A percentile compares a stretch with the other conserved stretches of the same genome.
These are phyloP conservation scores for Furcula furcula DNA, from an alignment of 2,888 invertebrate species.

Conservation along the genomic window DNA sequence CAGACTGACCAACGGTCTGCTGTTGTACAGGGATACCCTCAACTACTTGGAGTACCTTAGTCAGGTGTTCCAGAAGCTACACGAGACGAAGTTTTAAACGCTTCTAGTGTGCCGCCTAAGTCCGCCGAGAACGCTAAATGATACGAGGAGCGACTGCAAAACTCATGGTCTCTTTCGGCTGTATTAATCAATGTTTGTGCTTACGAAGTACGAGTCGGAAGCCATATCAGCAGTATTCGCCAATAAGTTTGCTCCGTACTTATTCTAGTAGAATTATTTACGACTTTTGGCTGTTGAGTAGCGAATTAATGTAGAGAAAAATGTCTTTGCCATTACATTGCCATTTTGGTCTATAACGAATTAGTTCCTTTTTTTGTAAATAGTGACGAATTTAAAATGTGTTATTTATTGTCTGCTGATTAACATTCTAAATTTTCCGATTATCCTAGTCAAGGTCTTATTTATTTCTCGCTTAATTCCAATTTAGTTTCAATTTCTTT, in stretches of 20 bases:
- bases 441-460: conserved; percentile 79
- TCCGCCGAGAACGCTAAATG: conserved; percentile 32
- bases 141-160: conserved; percentile 27
- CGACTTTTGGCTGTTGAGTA: conserved; percentile 63
- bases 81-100: conserved; percentile 42
- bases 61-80: conserved; percentile 59
- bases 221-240: conserved; percentile 31
- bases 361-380: conserved; percentile 79
- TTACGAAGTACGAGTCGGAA: conserved; percentile 14
- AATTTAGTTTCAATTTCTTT: conserved; percentile 60
- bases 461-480: conserved; percentile 64
- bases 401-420: conserved; percentile 69
- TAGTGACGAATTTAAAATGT: conserved; percentile 74
- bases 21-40: conserved; percentile 65
- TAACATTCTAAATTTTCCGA: conserved; percentile 72
- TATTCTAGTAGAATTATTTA: conserved; percentile 47
- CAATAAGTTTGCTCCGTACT: conserved; percentile 41
- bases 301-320: conserved; percentile 56
- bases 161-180: conserved; percentile 21
- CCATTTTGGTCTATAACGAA: conserved; percentile 77
- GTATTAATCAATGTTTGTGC: conserved; percentile 40
- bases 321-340: conserved; percentile 78
- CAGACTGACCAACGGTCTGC: conserved; percentile 41
- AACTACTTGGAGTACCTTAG: conserved; percentile 64
- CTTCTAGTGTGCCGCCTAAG: conserved; percentile 35